phyloP scores from a whole-genome alignment of 2,888 invertebrate species.

The Meta bourneti region DNA sequence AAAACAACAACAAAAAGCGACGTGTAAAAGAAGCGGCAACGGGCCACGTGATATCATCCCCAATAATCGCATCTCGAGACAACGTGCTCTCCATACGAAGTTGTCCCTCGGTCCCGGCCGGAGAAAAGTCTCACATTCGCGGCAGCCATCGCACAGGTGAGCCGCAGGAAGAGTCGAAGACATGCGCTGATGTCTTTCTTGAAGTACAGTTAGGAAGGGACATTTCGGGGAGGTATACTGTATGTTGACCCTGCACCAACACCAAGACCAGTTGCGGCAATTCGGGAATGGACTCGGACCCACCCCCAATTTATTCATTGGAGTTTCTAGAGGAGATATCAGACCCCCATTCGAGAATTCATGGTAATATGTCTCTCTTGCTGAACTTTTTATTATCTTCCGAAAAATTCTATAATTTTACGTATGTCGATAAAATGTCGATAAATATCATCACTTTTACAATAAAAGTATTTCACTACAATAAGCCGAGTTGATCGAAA shows the following conservation, averaged over 20 bases:
- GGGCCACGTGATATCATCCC: slow-evolving; percentile 58
- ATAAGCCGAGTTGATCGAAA: too few relatives aligned
- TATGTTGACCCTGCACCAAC: slow-evolving; percentile 34
- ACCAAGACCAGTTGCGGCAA: slow-evolving; percentile 11
- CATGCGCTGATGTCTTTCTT: not conserved
- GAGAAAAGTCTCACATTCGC: not conserved
- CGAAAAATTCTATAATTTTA: too few relatives aligned
- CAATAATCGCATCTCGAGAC: slow-evolving; percentile 45
- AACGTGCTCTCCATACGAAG: slow-evolving; percentile 59
- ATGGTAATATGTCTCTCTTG: too few relatives aligned
- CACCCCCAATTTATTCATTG: not conserved
- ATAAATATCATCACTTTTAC: too few relatives aligned
- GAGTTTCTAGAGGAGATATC: too few relatives aligned
- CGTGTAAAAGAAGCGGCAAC: not conserved
- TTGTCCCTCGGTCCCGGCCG: not conserved
- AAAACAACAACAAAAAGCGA: slow-evolving; percentile 26
- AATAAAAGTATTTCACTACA: too few relatives aligned
- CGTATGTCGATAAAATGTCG: too few relatives aligned
- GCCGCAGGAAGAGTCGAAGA: too few relatives aligned
- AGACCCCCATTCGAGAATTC: too few relatives aligned
- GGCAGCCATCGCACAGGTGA: not conserved
- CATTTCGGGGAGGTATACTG: not conserved
- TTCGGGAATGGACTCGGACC: slow-evolving; percentile 4
- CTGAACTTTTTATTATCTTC: too few relatives aligned
- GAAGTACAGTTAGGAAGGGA: not conserved